Evolutionary conservation across 2,797 vertebrate genomes (phyloP).

Genomic region (Ciconia nigra): DNA sequence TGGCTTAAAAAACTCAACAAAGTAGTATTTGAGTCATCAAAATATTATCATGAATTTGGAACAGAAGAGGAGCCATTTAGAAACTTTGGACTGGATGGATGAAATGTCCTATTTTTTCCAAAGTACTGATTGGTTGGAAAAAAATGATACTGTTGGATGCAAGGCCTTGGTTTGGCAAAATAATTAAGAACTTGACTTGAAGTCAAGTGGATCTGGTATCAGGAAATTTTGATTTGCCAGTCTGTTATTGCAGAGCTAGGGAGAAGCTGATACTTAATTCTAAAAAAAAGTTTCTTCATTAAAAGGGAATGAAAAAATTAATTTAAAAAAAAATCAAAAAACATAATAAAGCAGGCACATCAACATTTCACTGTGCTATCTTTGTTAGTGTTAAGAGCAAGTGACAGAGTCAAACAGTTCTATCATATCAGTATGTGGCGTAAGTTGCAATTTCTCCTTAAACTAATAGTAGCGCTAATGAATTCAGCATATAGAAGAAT

Average conservation of each 20-base stretch:
- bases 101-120: neutral
- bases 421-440: neutral
- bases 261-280: neutral
- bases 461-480: neutral
- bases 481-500: neutral
- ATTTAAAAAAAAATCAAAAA: neutral
- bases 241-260: neutral
- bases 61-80: neutral
- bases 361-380: neutral
- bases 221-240: neutral
- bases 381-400: neutral
- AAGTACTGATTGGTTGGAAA: neutral
- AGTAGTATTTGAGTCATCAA: neutral
- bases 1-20: neutral
- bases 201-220: neutral
- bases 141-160: neutral
- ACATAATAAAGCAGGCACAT: neutral
- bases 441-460: neutral
- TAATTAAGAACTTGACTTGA: neutral
- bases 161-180: neutral
- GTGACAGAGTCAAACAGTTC: neutral
- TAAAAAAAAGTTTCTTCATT: neutral
- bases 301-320: neutral
- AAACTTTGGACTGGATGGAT: neutral
- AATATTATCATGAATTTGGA: neutral